Evolutionary conservation across 2,888 invertebrate genomes (phyloP).

Genomic region (Sminthurides aquaticus): DNA sequence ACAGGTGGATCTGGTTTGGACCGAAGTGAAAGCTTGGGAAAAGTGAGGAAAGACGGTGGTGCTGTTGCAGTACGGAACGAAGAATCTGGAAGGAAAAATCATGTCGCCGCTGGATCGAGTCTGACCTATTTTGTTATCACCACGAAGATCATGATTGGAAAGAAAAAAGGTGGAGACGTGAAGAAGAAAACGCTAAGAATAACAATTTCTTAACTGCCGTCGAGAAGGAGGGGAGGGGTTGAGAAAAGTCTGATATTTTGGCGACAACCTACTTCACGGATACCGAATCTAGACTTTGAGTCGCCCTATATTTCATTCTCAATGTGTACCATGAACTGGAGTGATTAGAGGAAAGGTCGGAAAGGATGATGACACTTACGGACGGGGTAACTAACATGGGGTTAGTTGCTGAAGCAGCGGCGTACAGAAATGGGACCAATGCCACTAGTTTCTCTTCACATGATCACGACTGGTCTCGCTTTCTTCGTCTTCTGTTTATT

Average conservation of each 20-base stretch:
- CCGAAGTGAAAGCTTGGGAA: background rate
- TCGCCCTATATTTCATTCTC: too few species aligned
- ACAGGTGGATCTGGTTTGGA: background rate
- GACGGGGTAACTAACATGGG: background rate
- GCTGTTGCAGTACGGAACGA: background rate
- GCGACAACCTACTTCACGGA: too few species aligned
- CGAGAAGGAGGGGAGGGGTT: too few species aligned
- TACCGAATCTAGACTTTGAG: too few species aligned
- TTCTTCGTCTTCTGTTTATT: conserved; percentile 58
- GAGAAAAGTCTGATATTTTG: too few species aligned
- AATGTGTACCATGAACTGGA: too few species aligned
- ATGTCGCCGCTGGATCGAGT: background rate
- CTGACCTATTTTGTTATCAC: background rate
- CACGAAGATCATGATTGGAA: background rate
- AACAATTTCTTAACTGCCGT: background rate
- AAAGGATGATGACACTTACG: background rate
- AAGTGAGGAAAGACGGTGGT: background rate
- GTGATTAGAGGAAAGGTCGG: too few species aligned
- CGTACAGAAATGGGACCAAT: conserved; percentile 11
- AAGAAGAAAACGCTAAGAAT: background rate
- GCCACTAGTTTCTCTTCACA: conserved; percentile 1
- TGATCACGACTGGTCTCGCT: conserved; percentile 58
- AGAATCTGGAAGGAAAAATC: background rate
- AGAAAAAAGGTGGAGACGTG: background rate
- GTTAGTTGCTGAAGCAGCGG: background rate